A percentile compares a stretch with the other conserved stretches of the same genome.
These are phyloP conservation scores for Chrysaora quinquecirrha DNA, from an alignment of 30 jellyfish, hydroid and myxozoan species.

Conservation along the genomic window DNA sequence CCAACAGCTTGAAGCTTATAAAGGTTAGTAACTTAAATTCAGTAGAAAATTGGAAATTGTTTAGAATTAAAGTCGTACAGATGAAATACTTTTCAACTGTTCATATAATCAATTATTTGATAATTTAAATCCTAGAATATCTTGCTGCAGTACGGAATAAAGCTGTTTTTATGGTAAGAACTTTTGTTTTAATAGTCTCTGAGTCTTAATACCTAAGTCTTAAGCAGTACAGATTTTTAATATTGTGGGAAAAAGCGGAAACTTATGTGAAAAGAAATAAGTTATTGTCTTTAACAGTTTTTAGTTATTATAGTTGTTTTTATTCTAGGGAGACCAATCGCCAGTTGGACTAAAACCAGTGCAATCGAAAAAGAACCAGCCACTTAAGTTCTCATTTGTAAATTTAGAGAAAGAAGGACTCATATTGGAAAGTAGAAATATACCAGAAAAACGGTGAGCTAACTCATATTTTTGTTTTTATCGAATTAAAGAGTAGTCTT, in stretches of 20 bases:
- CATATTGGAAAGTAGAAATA: slow-evolving; percentile 80
- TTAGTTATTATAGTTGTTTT: neutral
- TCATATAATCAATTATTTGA: too few species aligned
- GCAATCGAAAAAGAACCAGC: slow-evolving; percentile 66
- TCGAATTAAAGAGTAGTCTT: too few species aligned
- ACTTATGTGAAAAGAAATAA: too few species aligned
- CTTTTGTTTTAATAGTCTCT: too few species aligned
- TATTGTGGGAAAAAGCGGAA: too few species aligned
- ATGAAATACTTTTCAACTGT: too few species aligned
- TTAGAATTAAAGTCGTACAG: too few species aligned
- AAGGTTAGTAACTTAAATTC: slow-evolving; percentile 66
- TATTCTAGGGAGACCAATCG: slow-evolving; percentile 63
- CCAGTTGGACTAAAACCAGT: slow-evolving; percentile 39
- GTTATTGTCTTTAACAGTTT: neutral
- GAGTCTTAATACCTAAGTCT: too few species aligned
- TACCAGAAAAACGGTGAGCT: slow-evolving; percentile 80
- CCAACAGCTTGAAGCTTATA: slow-evolving; percentile 95
- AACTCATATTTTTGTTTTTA: neutral
- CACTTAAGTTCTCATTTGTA: slow-evolving; percentile 70
- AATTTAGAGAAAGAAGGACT: slow-evolving; percentile 92
- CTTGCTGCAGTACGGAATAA: slow-evolving; percentile 88
- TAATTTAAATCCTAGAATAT: slow-evolving; percentile 69
- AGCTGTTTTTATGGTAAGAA: slow-evolving; percentile 91
- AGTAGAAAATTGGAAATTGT: too few species aligned
- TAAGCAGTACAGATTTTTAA: too few species aligned